Evolutionary conservation across 2,113 vertebrate species (phyloP), one percentile per base, ranked within the genome.

Genomic region (Canis aureus): DNA sequence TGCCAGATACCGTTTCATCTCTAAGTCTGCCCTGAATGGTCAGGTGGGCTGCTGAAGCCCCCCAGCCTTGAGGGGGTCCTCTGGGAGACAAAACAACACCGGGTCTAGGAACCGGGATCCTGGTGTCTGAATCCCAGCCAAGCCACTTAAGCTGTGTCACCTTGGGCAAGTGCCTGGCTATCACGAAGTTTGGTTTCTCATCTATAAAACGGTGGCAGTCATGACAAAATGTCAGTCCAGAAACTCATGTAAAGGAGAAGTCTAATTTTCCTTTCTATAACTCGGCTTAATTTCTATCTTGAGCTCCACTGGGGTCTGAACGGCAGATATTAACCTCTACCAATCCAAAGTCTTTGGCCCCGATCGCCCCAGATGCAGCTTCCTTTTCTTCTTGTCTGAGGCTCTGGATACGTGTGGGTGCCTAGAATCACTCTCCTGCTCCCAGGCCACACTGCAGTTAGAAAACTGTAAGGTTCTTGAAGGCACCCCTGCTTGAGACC

Each of bases 131-230:
- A 19, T 89, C 71, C 38, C 69, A 84, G 69, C 23, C 83, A 76
- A 64, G 53, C 25, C 69, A 85, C 25, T 83, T 64, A 88, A 88
- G 86, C 32, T 79, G 16, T 43, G 66, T 27, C 49, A 49, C 53
- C 29, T 89, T 71, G 66, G 81, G 78, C 51, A 51, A 81, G 4
- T 25, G 67, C 23, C 19, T 15, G 25, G n/a, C 2, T 16, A 15
- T 60, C 2, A 38, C 29, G 62, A 60, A 94, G 69, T 51, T 92
- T 74, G 20, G 6, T 0, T 73, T 83, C 60, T 84, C 17, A 0
- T 62, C 53, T 94, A 60, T n/a, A 93, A 97, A 97, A 82, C 38
- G 71, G 60, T 64, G 67, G 49, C 2, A 49, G 27, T 53, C 57
- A 91, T 2, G 27, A n/a, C 35, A 11, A 78, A 91, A 91, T 23